Evolutionary conservation across 2,888 invertebrate genomes (phyloP), one percentile per base, ranked within the genome.

Genomic region (Harpagoxenus sublaevis): DNA sequence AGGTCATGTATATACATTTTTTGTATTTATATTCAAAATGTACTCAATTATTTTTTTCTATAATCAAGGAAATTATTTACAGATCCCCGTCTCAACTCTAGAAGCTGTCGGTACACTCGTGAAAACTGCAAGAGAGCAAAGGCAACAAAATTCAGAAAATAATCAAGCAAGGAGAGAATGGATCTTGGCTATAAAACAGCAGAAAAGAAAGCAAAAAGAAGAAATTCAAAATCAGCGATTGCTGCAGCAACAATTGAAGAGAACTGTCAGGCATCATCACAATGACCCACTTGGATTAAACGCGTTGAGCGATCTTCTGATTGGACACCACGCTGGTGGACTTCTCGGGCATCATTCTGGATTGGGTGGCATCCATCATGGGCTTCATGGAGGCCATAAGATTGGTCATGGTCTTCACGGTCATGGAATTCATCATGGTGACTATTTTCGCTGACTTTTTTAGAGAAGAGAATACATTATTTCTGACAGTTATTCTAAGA

Each of bases 31-130:
- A 18, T 18, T 45, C n/a, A 62, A 51, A 48, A 2, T 57, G 8
- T 48, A 35, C 5, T 42, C 57, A 10, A 42, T 73, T 35, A 63
- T 45, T 10, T 83, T 73, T 10, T 83, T 73, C 12, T 73, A 73
- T 3, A 62, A 81, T 81, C 4, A 18, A 18, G 1, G 39, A 15
- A 73, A 73, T 57, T 39, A 42, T 12, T 71, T 62, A 18, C 70
- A 94, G 94, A 94, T 94, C 51, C 94, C 94, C 0, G 87, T 94
- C n/a, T 86, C 91, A 70, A 94, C 94, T 15, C 87, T 94, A 31
- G 92, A 94, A 55, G 94, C 95, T 2, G 92, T 94, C 0, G 91
- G 93, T 3, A 87, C 87, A 62, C 88, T 94, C 8, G 92, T 94
- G 4, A 94, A 94, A 85, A 88, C 92, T 9, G 87, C 91, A 4